Evolutionary conservation across 1,140 invertebrate genomes (phyloP), one percentile per base, ranked within the genome.

Genomic region (Drosophila biarmipes): DNA sequence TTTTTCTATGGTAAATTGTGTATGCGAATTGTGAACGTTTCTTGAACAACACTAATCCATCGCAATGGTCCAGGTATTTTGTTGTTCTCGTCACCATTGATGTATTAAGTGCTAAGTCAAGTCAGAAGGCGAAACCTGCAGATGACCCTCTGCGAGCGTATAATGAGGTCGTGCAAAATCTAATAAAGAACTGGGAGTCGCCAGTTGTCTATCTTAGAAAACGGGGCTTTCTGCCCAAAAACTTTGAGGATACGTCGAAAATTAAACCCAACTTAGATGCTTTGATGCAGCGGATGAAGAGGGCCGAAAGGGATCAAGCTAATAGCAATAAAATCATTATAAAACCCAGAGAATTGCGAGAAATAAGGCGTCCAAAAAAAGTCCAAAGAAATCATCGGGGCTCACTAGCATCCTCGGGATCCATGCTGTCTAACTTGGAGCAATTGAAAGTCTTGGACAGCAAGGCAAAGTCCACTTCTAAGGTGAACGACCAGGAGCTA

Each of bases 161-260:
- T 19, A 67, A 79, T 55, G 64, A 42, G 7, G 59, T 90, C 34
- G 71, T 90, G 8, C 54, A 51, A 0, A 67, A 82, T 45, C 45
- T 90, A 46, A 85, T 90, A 14, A 76, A 56, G 46, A 77, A 63
- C 42, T 90, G 86, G 86, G 78, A 90, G 27, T 71, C 78, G 0
- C 86, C 86, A 1, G 78, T 90, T 21, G 58, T 63, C 0, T 90
- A 77, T 24, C 40, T 90, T 8, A 56, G 56, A 8, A 49, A 59
- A 5, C 37, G 59, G 2, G 86, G 86, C 7, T 85, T 76, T 17
- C 19, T 90, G 48, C 67, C 86, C n/a, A 69, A 14, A 1, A 63
- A 87, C 35, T 86, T 54, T 19, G 62, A 76, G 37, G 78, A 87
- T 21, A 81, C 78, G 0, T 78, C 82, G 11, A 59, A 53, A 27